A percentile compares a stretch with the other conserved stretches of the same genome.
Evolutionary conservation across 2,113 vertebrate genomes (phyloP).

Genomic region (Paradoxurus hermaphroditus): DNA sequence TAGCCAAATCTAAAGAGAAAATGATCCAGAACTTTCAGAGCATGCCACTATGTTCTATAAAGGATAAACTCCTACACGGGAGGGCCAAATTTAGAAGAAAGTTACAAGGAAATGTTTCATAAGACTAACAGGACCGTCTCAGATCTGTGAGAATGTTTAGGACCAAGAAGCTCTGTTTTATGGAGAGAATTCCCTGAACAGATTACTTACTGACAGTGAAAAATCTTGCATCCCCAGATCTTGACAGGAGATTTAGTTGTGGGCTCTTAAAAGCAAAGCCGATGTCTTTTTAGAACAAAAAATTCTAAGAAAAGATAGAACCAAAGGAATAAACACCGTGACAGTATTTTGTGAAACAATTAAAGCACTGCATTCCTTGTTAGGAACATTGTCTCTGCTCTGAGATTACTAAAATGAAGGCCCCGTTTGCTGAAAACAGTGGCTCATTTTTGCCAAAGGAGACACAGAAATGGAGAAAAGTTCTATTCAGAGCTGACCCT

Average conservation of each 20-base stretch:
- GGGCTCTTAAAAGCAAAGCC: conserved; percentile 8
- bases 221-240: background rate
- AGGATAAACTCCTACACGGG: background rate
- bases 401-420: background rate
- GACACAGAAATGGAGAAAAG: background rate
- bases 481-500: background rate
- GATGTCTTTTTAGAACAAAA: conserved; percentile 42
- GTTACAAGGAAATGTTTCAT: background rate
- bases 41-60: background rate
- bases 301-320: conserved; percentile 31
- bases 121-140: background rate
- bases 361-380: background rate
- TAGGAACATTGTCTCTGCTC: background rate
- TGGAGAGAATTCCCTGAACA: background rate
- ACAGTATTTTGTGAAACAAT: background rate
- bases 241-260: background rate
- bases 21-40: background rate
- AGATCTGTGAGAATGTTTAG: background rate
- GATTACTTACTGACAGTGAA: background rate
- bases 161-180: background rate
- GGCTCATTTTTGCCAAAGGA: background rate
- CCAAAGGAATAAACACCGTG: background rate
- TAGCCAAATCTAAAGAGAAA: background rate
- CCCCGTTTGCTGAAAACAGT: background rate
- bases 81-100: background rate